A percentile compares a stretch with the other conserved stretches of the same genome.
Evolutionary conservation across 2,797 vertebrate genomes (phyloP).

Genomic region (Otolemur crassicaudatus): DNA sequence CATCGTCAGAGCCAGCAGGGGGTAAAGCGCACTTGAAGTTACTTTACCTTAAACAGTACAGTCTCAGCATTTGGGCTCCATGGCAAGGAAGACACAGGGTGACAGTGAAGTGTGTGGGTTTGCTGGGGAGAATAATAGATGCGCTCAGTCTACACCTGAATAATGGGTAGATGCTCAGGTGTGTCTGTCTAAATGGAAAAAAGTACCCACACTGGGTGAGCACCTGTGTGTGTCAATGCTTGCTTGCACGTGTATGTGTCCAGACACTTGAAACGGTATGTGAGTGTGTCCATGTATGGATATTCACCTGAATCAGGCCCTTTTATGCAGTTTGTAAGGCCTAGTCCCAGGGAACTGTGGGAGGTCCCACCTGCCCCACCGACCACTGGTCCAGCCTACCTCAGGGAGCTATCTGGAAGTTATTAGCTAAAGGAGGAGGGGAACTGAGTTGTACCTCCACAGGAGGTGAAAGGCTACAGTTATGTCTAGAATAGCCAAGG

Average conservation of each 20-base stretch:
- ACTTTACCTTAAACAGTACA: constrained; percentile 89
- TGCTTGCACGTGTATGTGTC: neutral
- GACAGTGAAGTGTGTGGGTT: neutral
- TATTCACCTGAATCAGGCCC: neutral
- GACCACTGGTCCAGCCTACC: neutral
- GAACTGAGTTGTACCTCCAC: neutral
- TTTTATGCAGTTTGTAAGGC: constrained; percentile 40
- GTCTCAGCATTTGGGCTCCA: constrained; percentile 90
- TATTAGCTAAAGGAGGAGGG: constrained; percentile 46
- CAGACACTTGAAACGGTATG: neutral
- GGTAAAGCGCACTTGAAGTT: constrained; percentile 90
- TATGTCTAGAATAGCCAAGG: constrained; percentile 55
- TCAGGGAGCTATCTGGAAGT: constrained; percentile 55
- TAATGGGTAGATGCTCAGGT: neutral
- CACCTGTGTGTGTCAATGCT: neutral
- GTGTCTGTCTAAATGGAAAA: neutral
- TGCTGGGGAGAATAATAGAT: neutral
- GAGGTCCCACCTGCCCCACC: constrained; percentile 29
- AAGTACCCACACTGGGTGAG: neutral
- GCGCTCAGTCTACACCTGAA: neutral
- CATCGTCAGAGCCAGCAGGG: constrained; percentile 82
- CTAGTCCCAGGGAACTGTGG: constrained; percentile 35
- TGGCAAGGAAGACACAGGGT: constrained; percentile 78
- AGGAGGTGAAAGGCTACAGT: constrained; percentile 58
- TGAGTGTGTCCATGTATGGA: neutral